These are phyloP conservation scores for Grallaria varia DNA, from an alignment of 2,113 vertebrate genomes.

Conservation along the genomic window DNA sequence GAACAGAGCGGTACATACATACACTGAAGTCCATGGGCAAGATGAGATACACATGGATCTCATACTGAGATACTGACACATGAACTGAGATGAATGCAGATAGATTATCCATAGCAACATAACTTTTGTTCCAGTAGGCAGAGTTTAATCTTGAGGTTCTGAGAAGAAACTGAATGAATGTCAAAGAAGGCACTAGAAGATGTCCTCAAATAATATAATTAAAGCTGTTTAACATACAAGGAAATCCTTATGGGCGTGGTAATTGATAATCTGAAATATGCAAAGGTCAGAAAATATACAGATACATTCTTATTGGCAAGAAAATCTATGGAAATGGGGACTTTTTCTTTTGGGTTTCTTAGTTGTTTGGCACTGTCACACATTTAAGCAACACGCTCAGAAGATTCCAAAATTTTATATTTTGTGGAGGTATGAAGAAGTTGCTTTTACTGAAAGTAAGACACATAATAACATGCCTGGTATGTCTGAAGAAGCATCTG, in stretches of 20 bases:
- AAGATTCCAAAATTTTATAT: not conserved
- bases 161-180: not conserved
- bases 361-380: not conserved
- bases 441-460: not conserved
- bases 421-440: not conserved
- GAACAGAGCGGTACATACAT: not conserved
- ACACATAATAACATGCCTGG: not conserved
- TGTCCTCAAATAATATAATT: not conserved
- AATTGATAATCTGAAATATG: not conserved
- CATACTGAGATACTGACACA: not conserved
- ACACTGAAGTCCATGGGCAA: not conserved
- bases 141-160: not conserved
- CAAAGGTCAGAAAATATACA: not conserved
- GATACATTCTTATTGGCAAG: not conserved
- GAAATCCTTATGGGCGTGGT: not conserved
- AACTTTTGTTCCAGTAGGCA: not conserved
- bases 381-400: not conserved
- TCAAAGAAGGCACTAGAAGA: not conserved
- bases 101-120: not conserved
- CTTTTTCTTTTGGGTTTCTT: not conserved
- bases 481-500: not conserved
- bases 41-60: not conserved
- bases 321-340: not conserved
- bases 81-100: rapidly evolving
- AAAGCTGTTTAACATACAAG: not conserved